Evolutionary conservation across 1,140 invertebrate species (phyloP), one percentile per base, ranked within the genome.

Genomic region (Drosophila arizonae): DNA sequence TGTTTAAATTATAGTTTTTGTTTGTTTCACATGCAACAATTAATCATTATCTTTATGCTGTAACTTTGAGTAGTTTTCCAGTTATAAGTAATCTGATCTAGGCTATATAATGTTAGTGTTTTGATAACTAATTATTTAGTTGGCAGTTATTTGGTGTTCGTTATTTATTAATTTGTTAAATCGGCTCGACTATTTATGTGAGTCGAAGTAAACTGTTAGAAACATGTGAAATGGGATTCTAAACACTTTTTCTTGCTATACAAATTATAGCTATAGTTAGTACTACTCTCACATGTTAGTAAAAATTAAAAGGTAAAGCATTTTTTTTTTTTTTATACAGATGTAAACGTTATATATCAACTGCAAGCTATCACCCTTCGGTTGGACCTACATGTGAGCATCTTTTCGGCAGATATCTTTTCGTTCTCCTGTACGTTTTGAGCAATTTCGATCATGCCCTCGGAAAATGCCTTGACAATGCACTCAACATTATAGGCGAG

Each of bases 401-500:
- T 88, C 84, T 89, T 82, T 56, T 90, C 81, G 60, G 88, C 87
- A 48, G 91, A 81, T 62, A 87, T 78, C 64, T 91, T 90, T 50
- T 79, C 80, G 52, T 79, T 89, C 51, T 90, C 80, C 56, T 84
- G 88, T 21, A 87, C 76, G 48, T 87, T 89, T 60, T 88, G 82
- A 63, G 80, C 84, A 69, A 91, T 91, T 72, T 92, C 90, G 15
- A 88, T 81, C 73, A 92, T 88, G 41, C 91, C 91, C 77, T 90
- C 90, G 33, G 86, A 82, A 66, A 91, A 92, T 17, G 91, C 88
- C 67, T 89, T 90, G 3, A 90, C 89, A 82, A 92, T 84, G 74
- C 82, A 91, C 76, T 91, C 82, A 11, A 91, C 76, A 76, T 92
- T 87, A 79, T 90, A 89, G 75, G 90, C 85, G 72, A 92, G 74